Percentiles rank a stretch among this genome's conserved stretches.
phyloP scores from a whole-genome alignment of 2,113 vertebrate genomes.

The Ascaphus truei region DNA sequence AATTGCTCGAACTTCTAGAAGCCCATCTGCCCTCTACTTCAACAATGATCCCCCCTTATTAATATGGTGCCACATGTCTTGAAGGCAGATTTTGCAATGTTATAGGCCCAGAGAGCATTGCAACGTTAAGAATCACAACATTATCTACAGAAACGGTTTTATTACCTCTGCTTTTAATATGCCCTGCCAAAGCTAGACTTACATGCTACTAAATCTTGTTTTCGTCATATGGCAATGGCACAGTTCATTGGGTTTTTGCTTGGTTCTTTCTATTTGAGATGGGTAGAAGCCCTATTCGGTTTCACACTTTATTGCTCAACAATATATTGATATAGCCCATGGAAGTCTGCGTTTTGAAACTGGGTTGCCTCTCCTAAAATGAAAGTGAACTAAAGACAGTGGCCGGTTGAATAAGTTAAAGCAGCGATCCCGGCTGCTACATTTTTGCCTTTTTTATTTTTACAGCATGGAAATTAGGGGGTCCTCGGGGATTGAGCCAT shows the following conservation, averaged over 20 bases:
- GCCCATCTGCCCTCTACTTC: conserved; percentile 15
- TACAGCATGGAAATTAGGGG: no score
- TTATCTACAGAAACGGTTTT: neutral
- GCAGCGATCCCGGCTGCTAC: no score
- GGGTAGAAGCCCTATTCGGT: neutral
- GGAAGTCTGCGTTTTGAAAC: no score
- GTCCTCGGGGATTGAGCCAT: no score
- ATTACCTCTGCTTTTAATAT: conserved; percentile 13
- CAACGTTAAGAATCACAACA: neutral
- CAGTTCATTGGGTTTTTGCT: neutral
- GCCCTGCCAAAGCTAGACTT: neutral
- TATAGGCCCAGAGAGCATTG: conserved; percentile 7
- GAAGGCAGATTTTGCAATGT: neutral
- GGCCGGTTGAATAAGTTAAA: no score
- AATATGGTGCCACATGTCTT: conserved; percentile 3
- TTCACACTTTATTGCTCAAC: no score
- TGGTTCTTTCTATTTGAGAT: no score
- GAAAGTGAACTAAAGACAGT: no score
- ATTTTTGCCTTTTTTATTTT: no score
- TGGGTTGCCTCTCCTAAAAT: no score
- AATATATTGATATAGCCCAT: no score
- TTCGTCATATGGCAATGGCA: conserved; percentile 10
- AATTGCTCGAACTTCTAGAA: conserved; percentile 20
- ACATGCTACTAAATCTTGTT: conserved; percentile 20
- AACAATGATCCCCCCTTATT: neutral